Percentiles rank a stretch among this genome's conserved stretches.
Evolutionary conservation across 1,140 invertebrate species (phyloP).

Genomic region (Calephelis virginiensis): DNA sequence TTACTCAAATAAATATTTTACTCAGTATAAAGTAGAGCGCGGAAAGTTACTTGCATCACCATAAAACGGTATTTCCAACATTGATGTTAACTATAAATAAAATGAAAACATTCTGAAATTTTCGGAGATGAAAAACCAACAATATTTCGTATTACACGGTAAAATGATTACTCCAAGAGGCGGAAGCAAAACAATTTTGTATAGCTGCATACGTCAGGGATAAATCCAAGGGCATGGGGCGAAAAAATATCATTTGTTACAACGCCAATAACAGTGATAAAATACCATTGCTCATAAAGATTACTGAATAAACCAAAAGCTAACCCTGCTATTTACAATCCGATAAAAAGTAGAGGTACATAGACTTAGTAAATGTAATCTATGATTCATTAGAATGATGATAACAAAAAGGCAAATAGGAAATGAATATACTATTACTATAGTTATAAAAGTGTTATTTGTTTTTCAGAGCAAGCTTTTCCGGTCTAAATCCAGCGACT

Average conservation of each 20-base stretch:
- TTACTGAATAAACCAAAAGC: slow-evolving; percentile 16
- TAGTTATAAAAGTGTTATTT: slow-evolving; percentile 11
- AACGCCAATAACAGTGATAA: slow-evolving; percentile 12
- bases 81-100: slow-evolving; percentile 5
- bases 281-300: slow-evolving; percentile 8
- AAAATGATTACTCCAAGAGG: slow-evolving; percentile 13
- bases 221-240: slow-evolving; percentile 21
- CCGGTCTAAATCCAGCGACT: slow-evolving; percentile 55
- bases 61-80: background rate
- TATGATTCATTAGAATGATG: background rate
- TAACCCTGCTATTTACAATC: slow-evolving; percentile 9
- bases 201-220: slow-evolving; percentile 24
- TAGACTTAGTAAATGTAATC: background rate
- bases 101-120: slow-evolving; percentile 1
- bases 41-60: background rate
- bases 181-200: slow-evolving; percentile 23
- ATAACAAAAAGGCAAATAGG: background rate
- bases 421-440: background rate
- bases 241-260: slow-evolving; percentile 17
- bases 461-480: slow-evolving; percentile 68
- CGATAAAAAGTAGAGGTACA: background rate
- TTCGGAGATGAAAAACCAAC: slow-evolving; percentile 5
- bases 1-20: background rate
- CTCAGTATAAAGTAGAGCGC: background rate
- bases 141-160: slow-evolving; percentile 18